Percentiles rank a stretch among this genome's conserved stretches.
These are phyloP conservation scores for Protophormia terraenovae DNA, from an alignment of 2,888 invertebrate genomes.

Conservation along the genomic window DNA sequence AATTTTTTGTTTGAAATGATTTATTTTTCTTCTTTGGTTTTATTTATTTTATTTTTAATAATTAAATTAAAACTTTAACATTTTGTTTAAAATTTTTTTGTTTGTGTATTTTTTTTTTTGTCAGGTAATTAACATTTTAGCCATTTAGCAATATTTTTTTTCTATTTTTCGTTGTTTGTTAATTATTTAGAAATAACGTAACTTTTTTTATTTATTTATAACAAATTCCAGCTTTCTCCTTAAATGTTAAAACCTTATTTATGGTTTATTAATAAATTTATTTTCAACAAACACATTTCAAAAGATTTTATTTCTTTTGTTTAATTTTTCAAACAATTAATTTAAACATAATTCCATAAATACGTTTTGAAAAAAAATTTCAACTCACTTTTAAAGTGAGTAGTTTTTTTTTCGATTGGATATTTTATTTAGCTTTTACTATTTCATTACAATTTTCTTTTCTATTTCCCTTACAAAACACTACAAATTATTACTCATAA, in stretches of 20 bases:
- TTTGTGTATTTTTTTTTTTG: neutral
- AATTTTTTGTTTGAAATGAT: constrained; percentile 21
- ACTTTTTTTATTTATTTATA: constrained; percentile 16
- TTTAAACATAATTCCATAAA: neutral
- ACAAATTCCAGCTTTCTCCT: constrained; percentile 41
- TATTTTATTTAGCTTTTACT: constrained; percentile 13
- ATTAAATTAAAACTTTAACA: constrained; percentile 3
- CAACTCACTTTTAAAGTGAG: neutral
- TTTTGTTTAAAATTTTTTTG: constrained; percentile 5
- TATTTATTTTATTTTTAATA: neutral
- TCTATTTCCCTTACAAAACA: constrained; percentile 49
- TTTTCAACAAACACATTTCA: constrained; percentile 14
- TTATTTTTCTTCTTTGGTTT: constrained; percentile 58
- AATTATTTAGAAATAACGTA: constrained; percentile 28
- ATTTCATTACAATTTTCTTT: constrained; percentile 24
- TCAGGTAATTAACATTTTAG: neutral
- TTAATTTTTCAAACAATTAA: constrained; percentile 12
- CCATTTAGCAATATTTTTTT: constrained; percentile 6
- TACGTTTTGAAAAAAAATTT: too few relatives aligned
- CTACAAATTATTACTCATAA: constrained; percentile 55
- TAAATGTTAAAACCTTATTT: neutral
- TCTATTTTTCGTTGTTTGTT: too few relatives aligned
- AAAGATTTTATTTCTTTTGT: neutral
- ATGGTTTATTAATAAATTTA: neutral
- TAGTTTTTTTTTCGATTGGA: neutral